phyloP scores from a whole-genome alignment of 2,797 vertebrate genomes.

The Remorina albescens region DNA sequence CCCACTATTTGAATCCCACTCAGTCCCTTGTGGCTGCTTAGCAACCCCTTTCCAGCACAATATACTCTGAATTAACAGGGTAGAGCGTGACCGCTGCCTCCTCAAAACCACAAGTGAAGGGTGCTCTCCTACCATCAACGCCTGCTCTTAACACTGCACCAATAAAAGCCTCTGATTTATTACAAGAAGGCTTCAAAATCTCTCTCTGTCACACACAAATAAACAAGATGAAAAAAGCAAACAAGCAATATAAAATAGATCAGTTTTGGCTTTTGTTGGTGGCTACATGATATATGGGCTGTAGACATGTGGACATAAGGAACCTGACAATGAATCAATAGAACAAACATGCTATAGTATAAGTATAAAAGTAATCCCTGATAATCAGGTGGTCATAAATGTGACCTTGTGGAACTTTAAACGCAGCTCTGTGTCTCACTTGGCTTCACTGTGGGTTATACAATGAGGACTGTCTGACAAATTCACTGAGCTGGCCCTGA shows the following conservation, averaged over 20 bases:
- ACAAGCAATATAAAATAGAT: slow-evolving; percentile 14
- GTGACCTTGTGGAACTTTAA: slow-evolving; percentile 43
- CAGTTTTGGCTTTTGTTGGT: background rate
- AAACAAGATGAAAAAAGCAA: slow-evolving; percentile 41
- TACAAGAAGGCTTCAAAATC: slow-evolving; percentile 35
- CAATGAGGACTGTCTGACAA: slow-evolving; percentile 55
- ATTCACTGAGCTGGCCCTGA: slow-evolving; percentile 51
- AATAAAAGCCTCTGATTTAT: slow-evolving; percentile 58
- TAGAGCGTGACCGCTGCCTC: slow-evolving; percentile 82
- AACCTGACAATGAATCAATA: background rate
- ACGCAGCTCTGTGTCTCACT: slow-evolving; percentile 46
- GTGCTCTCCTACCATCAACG: slow-evolving; percentile 73
- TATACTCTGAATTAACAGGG: slow-evolving; percentile 83
- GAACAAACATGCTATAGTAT: slow-evolving; percentile 1
- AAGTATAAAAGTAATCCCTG: background rate
- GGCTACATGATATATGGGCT: slow-evolving; percentile 19
- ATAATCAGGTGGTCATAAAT: background rate
- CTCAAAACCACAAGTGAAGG: slow-evolving; percentile 79
- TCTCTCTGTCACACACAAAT: slow-evolving; percentile 19
- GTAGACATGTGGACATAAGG: slow-evolving; percentile 2
- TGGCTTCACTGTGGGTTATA: slow-evolving; percentile 36
- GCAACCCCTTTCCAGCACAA: slow-evolving; percentile 86
- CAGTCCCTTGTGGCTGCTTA: slow-evolving; percentile 84
- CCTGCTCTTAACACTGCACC: slow-evolving; percentile 62
- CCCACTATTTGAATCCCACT: slow-evolving; percentile 84